phyloP scores from a whole-genome alignment of 2,888 invertebrate genomes.

The Drosophila crucigera region DNA sequence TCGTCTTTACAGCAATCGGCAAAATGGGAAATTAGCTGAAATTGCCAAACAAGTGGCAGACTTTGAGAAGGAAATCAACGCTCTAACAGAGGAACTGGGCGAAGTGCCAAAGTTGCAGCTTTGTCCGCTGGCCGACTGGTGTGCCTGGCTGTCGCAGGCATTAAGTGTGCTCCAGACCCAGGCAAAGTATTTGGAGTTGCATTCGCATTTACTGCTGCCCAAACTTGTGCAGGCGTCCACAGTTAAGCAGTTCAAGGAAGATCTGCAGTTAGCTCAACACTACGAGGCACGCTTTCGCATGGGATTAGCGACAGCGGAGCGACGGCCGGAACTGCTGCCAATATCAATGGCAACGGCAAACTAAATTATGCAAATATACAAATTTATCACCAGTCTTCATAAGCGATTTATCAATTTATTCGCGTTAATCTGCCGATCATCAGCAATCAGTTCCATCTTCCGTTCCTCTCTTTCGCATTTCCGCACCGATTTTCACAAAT shows the following conservation, averaged over 20 bases:
- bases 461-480: neutral
- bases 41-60: conserved; percentile 20
- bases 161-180: conserved; percentile 42
- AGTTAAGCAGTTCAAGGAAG: conserved; percentile 36
- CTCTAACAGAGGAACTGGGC: conserved; percentile 3
- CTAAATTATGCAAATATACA: conserved; percentile 5
- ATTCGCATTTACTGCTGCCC: conserved; percentile 35
- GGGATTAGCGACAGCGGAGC: conserved; percentile 40
- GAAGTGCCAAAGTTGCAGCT: neutral
- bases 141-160: conserved; percentile 35
- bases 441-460: neutral
- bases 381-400: neutral
- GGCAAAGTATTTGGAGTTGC: conserved; percentile 48
- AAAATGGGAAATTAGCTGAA: conserved; percentile 12
- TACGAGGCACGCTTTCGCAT: conserved; percentile 21
- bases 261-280: conserved; percentile 28
- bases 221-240: conserved; percentile 4
- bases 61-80: conserved; percentile 17
- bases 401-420: conserved; percentile 7
- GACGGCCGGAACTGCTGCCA: neutral
- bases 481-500: conserved; percentile 7
- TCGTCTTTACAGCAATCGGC: conserved; percentile 29
- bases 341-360: neutral
- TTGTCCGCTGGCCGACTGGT: conserved; percentile 16
- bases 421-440: neutral